Evolutionary conservation across 2,113 vertebrate species (phyloP).

Genomic region (Maccullochella peelii): DNA sequence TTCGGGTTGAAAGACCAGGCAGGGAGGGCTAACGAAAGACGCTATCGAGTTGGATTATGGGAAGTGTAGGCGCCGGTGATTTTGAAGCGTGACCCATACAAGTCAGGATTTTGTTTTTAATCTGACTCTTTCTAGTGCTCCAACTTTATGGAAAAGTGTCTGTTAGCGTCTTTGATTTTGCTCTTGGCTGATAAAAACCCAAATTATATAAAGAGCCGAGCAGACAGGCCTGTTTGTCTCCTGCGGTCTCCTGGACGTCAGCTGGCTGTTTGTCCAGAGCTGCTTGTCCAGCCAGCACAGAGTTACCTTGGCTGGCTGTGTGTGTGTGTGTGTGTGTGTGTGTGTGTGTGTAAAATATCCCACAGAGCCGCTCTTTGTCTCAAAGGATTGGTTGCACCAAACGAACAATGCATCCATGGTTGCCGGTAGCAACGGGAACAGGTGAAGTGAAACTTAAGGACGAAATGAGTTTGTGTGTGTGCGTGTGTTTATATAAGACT

Average conservation of each 20-base stretch:
- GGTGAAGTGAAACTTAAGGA: constrained; percentile 66
- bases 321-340: constrained; percentile 32
- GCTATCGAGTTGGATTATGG: too few relatives aligned
- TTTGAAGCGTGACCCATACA: background rate
- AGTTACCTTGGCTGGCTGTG: constrained; percentile 55
- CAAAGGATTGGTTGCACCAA: constrained; percentile 64
- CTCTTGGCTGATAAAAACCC: background rate
- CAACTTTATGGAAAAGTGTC: background rate
- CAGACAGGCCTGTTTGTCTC: constrained; percentile 18
- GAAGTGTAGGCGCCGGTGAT: background rate
- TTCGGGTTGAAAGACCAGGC: too few relatives aligned
- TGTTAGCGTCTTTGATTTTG: background rate
- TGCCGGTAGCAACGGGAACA: constrained; percentile 64
- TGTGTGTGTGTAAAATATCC: constrained; percentile 53
- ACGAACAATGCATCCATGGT: constrained; percentile 70
- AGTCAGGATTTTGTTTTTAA: background rate
- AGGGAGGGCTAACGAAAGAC: too few relatives aligned
- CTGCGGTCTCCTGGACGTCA: constrained; percentile 47
- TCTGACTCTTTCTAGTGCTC: background rate
- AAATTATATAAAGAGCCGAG: background rate
- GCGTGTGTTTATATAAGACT: constrained; percentile 4
- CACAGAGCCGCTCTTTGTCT: constrained; percentile 78
- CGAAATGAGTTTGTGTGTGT: constrained; percentile 18
- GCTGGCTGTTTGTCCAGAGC: constrained; percentile 43
- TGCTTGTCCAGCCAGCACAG: constrained; percentile 38